Conservation (phyloP, 2,797 vertebrate genomes). For the Cossypha caffra region DNA sequence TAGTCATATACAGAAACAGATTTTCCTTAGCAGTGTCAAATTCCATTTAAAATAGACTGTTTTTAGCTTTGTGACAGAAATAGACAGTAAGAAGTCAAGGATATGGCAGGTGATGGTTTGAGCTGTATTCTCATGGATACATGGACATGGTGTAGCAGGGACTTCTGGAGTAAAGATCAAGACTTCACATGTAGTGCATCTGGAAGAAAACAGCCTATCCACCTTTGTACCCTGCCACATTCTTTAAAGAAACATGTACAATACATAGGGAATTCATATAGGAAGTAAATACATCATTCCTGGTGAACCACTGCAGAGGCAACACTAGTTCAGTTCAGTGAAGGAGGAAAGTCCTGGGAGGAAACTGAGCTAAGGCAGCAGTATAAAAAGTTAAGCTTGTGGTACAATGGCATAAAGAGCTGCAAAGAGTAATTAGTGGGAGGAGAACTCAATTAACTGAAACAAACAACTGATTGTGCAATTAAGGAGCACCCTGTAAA, state of each 20-base stretch:
- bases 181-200: neutral
- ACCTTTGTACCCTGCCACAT: neutral
- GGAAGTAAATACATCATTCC: neutral
- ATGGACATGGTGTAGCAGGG: neutral
- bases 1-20: neutral
- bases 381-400: neutral
- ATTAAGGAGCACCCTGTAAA: conserved; percentile 56
- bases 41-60: neutral
- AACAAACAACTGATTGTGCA: conserved; percentile 60
- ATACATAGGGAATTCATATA: neutral
- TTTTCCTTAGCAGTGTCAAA: neutral
- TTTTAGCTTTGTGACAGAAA: neutral
- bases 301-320: neutral
- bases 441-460: conserved; percentile 65
- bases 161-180: neutral
- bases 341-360: neutral
- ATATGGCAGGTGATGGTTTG: neutral
- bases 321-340: neutral
- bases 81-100: neutral
- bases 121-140: neutral
- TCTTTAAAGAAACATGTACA: neutral
- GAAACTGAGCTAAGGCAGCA: neutral
- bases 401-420: neutral
- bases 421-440: conserved; percentile 55
- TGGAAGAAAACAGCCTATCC: neutral